phyloP scores from a whole-genome alignment of 2,113 vertebrate genomes.

The Meriones unguiculatus region DNA sequence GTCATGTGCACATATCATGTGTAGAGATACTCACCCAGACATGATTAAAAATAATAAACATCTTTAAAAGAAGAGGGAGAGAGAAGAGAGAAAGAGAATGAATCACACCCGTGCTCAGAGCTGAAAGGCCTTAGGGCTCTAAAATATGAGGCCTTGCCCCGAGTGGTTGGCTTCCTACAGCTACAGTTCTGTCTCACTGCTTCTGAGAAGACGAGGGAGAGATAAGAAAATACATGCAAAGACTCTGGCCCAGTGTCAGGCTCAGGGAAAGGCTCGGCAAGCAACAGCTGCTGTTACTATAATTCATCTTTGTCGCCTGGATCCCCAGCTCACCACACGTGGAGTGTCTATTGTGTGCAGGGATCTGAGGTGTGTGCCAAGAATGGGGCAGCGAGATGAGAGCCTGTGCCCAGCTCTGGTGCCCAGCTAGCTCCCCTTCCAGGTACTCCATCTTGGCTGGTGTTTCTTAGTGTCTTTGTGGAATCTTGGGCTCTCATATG shows the following conservation, averaged over 20 bases:
- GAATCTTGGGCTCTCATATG: neutral
- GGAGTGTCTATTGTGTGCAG: neutral
- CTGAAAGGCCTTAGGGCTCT: neutral
- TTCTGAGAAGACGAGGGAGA: neutral
- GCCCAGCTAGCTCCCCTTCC: neutral
- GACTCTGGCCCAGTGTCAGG: neutral
- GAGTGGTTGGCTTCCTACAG: constrained; percentile 18
- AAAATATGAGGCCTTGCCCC: constrained; percentile 4
- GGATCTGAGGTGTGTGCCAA: neutral
- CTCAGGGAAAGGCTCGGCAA: constrained; percentile 11
- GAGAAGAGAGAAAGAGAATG: neutral
- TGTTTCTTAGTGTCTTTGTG: neutral
- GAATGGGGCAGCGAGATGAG: neutral
- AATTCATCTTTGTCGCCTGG: neutral
- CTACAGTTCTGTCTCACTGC: neutral
- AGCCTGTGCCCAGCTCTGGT: fast-evolving
- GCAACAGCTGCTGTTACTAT: neutral
- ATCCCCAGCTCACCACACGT: neutral
- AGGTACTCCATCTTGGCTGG: neutral
- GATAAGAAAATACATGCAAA: neutral
- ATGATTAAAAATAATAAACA: neutral
- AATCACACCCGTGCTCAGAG: neutral
- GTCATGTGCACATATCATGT: neutral
- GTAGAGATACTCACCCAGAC: neutral
- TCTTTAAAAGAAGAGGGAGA: neutral